These are phyloP conservation scores for Oscheius onirici DNA, from an alignment of 2,888 invertebrate species.

Conservation along the genomic window DNA sequence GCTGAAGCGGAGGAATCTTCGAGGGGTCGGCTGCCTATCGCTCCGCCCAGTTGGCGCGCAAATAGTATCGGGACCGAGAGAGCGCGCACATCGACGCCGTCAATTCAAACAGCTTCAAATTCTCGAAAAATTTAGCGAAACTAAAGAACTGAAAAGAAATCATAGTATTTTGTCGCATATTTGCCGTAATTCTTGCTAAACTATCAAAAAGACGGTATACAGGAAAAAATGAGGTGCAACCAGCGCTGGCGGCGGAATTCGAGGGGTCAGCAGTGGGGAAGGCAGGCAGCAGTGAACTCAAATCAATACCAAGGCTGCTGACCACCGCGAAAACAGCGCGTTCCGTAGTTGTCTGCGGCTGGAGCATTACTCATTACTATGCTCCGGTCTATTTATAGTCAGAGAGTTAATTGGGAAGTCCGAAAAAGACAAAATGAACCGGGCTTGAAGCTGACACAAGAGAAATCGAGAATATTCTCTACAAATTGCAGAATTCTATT, in stretches of 20 bases:
- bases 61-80: conserved; percentile 24
- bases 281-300: conserved; percentile 16
- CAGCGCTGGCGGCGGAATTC: conserved; percentile 32
- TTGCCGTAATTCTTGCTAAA: too few species aligned
- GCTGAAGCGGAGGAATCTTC: conserved; percentile 32
- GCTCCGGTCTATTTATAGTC: conserved; percentile 8
- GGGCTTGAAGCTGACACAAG: too few species aligned
- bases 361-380: conserved; percentile 26
- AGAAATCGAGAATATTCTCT: too few species aligned
- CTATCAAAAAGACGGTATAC: not conserved
- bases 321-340: conserved; percentile 38
- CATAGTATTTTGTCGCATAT: too few species aligned
- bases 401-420: not conserved
- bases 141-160: not conserved
- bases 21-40: conserved; percentile 25
- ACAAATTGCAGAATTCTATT: too few species aligned
- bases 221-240: not conserved
- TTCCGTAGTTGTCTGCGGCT: conserved; percentile 33
- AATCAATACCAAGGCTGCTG: conserved; percentile 38
- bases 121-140: not conserved
- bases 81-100: conserved; percentile 21
- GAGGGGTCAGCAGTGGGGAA: conserved; percentile 24
- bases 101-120: too few species aligned
- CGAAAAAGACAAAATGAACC: not conserved
- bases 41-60: conserved; percentile 29